Evolutionary conservation across 2,888 invertebrate species (phyloP), one percentile per base, ranked within the genome.

Genomic region (Ichneumon xanthorius): DNA sequence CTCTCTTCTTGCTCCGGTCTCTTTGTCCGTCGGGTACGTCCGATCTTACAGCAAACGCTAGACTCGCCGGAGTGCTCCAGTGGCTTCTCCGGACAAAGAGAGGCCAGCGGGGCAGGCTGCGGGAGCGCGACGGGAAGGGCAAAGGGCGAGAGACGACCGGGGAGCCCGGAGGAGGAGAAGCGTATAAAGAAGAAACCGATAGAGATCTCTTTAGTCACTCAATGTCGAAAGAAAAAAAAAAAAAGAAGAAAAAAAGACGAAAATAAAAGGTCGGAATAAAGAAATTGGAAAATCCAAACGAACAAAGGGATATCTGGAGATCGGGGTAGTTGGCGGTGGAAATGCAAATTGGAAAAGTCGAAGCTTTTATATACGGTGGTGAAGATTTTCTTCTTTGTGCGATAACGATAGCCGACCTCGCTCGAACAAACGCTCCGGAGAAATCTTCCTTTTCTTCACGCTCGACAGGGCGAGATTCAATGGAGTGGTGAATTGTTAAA

Each of bases 21-120:
- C 85, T 86, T 86, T 85, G 85, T 86, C 80, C 79, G 85, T 71
- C 48, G 45, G 65, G 4, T 63, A 67, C 40, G 65, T 72, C 81
- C 67, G 58, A 67, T 77, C 76, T 79, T 75, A 72, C 55, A 53
- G 53, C 33, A 37, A 37, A 11, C 75, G 79, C 55, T 73, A 55
- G 80, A 81, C 83, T 70, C 78, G 78, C 72, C 55, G 58, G 53
- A 73, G 72, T 70, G 45, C 63, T 26, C 75, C 75, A 48, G 63
- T 50, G 63, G 30, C 75, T 75, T 33, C 80, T n/a, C 33, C 58
- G 70, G 87, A 89, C 89, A 88, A 87, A 89, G 88, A 88, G 87
- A 84, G 81, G 87, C 84, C 88, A 82, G 82, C 87, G 82, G 65
- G 50, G 33, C 76, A 50, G 2, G n/a, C n/a, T 33, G 48, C 79